A percentile compares a stretch with the other conserved stretches of the same genome.
Evolutionary conservation across 2,797 vertebrate species (phyloP).

Genomic region (Eulemur albifrons): DNA sequence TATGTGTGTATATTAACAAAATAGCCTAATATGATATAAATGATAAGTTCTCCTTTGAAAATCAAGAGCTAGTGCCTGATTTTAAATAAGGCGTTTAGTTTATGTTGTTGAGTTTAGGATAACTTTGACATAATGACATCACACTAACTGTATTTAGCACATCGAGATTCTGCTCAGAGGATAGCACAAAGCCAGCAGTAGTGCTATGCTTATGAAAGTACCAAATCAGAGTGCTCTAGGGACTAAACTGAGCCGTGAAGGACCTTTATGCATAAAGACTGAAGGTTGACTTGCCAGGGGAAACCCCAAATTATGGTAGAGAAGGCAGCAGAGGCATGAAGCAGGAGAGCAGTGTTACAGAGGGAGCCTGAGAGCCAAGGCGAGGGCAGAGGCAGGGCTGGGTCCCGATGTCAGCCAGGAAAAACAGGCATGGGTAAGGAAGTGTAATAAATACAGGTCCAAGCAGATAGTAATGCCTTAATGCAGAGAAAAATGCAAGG

Average conservation of each 20-base stretch:
- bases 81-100: conserved; percentile 22
- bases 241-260: not conserved
- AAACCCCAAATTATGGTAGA: not conserved
- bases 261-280: not conserved
- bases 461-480: not conserved
- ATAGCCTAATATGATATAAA: not conserved
- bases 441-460: not conserved
- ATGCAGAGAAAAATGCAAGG: not conserved
- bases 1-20: not conserved
- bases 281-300: not conserved
- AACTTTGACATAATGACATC: not conserved
- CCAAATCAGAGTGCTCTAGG: not conserved
- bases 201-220: not conserved
- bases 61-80: not conserved
- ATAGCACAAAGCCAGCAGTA: not conserved
- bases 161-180: not conserved
- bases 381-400: not conserved
- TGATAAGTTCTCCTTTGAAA: not conserved
- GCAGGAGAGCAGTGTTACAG: not conserved
- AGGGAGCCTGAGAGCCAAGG: not conserved
- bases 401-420: not conserved
- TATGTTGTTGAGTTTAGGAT: not conserved
- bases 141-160: not conserved
- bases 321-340: not conserved
- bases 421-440: not conserved